A percentile compares a stretch with the other conserved stretches of the same genome.
These are phyloP conservation scores for Thaleichthys pacificus DNA, from an alignment of 2,797 vertebrate species.

Conservation along the genomic window DNA sequence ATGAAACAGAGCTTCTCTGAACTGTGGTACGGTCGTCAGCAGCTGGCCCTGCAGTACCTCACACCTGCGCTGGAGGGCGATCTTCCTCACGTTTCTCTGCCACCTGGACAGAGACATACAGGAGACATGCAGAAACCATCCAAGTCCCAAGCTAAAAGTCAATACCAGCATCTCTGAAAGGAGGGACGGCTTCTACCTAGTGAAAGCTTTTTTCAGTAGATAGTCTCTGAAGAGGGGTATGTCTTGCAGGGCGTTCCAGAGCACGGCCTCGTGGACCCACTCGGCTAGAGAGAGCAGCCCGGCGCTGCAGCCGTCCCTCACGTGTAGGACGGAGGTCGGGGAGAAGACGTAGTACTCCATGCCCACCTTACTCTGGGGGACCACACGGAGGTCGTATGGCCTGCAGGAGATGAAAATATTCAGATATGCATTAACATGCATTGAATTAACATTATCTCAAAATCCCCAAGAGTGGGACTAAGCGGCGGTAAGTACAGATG, in stretches of 20 bases:
- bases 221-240: slow-evolving; percentile 79
- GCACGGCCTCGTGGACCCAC: slow-evolving; percentile 77
- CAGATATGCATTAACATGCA: neutral
- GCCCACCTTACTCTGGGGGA: slow-evolving; percentile 63
- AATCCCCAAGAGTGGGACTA: neutral
- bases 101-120: slow-evolving; percentile 64
- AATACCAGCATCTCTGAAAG: neutral
- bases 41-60: slow-evolving; percentile 60
- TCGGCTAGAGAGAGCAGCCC: slow-evolving; percentile 67
- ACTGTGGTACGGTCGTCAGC: slow-evolving; percentile 77
- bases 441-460: neutral
- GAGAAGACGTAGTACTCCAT: slow-evolving; percentile 82
- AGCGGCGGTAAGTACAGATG: neutral
- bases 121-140: neutral
- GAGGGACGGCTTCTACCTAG: slow-evolving; percentile 54
- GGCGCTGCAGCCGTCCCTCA: slow-evolving; percentile 69
- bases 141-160: slow-evolving; percentile 1
- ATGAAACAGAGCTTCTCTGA: slow-evolving; percentile 74
- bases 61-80: slow-evolving; percentile 47
- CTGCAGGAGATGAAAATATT: slow-evolving; percentile 52
- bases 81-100: slow-evolving; percentile 59
- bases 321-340: slow-evolving; percentile 69
- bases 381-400: slow-evolving; percentile 78
- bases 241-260: slow-evolving; percentile 75
- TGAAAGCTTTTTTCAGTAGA: slow-evolving; percentile 70